Conservation (phyloP, 2,797 vertebrate genomes). For the Vireo griseus region DNA sequence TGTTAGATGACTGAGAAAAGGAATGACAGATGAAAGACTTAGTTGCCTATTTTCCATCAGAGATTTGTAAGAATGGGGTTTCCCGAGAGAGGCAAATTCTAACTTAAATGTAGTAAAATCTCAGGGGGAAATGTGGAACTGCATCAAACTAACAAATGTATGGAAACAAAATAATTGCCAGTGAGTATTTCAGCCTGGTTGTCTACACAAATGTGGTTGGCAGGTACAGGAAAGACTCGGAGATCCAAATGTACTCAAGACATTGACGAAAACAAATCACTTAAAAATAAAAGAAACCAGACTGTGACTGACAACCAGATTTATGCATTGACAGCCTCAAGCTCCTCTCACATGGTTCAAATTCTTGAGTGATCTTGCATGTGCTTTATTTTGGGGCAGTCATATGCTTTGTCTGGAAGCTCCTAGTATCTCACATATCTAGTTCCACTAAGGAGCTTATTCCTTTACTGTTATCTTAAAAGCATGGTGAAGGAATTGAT, state of each 20-base stretch:
- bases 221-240: neutral
- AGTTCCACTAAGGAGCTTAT: neutral
- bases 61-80: neutral
- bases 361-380: neutral
- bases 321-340: neutral
- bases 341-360: neutral
- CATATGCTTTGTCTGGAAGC: neutral
- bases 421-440: neutral
- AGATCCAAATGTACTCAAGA: neutral
- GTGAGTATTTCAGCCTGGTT: neutral
- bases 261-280: neutral
- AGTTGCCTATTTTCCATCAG: neutral
- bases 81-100: neutral
- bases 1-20: neutral
- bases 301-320: neutral
- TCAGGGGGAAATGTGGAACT: neutral
- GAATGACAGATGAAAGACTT: neutral
- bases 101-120: neutral
- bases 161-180: neutral
- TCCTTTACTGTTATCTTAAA: neutral
- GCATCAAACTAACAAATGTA: neutral
- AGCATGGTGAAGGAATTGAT: neutral
- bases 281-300: neutral
- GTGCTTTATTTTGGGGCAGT: neutral
- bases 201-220: neutral